A percentile compares a stretch with the other conserved stretches of the same genome.
Conservation (phyloP, 1,140 invertebrate genomes). For the Pseudobourletiella spinata region DNA sequence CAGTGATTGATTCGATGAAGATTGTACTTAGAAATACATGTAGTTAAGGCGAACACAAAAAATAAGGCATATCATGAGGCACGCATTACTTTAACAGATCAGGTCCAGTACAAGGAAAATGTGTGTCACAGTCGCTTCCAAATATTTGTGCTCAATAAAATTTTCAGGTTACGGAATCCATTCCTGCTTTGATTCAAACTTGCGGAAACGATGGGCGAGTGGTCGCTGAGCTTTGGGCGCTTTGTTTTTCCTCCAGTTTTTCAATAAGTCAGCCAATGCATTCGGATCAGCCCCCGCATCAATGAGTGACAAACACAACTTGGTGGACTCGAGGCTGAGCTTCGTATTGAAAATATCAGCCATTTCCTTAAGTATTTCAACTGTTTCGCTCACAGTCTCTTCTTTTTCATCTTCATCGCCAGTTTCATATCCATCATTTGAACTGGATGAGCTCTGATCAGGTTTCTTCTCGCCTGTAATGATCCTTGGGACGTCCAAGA, state of each 20-base stretch:
- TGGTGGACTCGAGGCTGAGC: neutral
- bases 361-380: conserved; percentile 14
- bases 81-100: neutral
- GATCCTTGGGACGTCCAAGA: too few species aligned
- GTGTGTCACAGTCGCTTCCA: neutral
- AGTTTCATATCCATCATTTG: too few species aligned
- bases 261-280: conserved; percentile 7
- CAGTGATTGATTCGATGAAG: too few species aligned
- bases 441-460: too few species aligned
- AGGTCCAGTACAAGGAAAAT: neutral
- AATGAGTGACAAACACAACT: neutral
- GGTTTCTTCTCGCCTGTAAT: too few species aligned
- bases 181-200: neutral
- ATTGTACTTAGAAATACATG: too few species aligned
- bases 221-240: neutral
- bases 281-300: conserved; percentile 3
- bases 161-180: neutral
- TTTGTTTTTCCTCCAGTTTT: conserved; percentile 9
- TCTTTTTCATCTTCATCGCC: neutral
- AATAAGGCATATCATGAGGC: neutral
- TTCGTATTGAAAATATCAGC: conserved; percentile 4
- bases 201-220: neutral
- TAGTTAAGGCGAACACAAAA: neutral
- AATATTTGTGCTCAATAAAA: neutral
- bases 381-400: neutral